These are phyloP conservation scores for Ganaspis brasiliensis DNA, from an alignment of 2,888 invertebrate genomes.

Conservation along the genomic window DNA sequence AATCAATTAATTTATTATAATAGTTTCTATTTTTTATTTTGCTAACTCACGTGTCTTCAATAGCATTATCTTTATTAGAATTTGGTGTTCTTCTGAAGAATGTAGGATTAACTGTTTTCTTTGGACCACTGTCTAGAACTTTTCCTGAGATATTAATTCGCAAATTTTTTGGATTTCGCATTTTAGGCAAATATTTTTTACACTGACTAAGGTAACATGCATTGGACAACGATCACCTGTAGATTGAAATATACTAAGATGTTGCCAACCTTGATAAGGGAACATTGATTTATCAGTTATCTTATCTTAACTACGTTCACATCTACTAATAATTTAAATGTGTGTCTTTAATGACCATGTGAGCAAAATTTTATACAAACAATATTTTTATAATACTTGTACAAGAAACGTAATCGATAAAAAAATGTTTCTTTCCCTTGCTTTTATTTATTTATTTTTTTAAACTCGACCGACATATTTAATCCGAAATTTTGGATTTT, in stretches of 20 bases:
- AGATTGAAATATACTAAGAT: slow-evolving; percentile 8
- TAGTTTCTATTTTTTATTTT: not conserved
- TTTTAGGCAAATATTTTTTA: slow-evolving; percentile 11
- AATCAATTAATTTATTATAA: too few relatives aligned
- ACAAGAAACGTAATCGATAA: too few relatives aligned
- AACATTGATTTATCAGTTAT: slow-evolving; percentile 31
- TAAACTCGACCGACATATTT: too few relatives aligned
- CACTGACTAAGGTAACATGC: not conserved
- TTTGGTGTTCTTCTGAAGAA: not conserved
- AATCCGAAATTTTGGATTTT: too few relatives aligned
- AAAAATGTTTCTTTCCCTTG: not conserved
- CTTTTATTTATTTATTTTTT: too few relatives aligned
- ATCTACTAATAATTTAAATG: slow-evolving; percentile 10
- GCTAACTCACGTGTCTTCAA: not conserved
- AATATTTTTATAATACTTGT: too few relatives aligned
- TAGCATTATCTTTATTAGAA: not conserved
- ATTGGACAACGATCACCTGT: not conserved
- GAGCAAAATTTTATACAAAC: too few relatives aligned
- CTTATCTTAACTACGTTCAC: slow-evolving; percentile 16
- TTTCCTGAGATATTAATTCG: slow-evolving; percentile 46
- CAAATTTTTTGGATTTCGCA: slow-evolving; percentile 54
- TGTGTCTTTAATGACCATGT: not conserved
- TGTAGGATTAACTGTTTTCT: not conserved
- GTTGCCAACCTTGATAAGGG: slow-evolving; percentile 4
- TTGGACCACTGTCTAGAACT: slow-evolving; percentile 11